Evolutionary conservation across 2,113 vertebrate species (phyloP).

Genomic region (Oryzias woworae): DNA sequence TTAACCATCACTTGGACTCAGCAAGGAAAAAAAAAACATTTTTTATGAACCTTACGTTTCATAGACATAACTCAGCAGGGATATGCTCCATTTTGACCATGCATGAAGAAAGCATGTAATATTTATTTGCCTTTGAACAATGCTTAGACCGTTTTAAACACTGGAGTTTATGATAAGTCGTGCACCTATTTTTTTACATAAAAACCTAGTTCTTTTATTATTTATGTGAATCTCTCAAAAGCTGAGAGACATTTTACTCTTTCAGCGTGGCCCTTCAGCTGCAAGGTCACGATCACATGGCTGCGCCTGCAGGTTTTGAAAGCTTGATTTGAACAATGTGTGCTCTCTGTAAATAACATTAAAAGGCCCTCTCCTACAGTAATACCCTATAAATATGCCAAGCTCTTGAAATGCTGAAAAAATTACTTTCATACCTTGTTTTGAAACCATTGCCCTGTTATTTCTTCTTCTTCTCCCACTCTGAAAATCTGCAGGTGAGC

Average conservation of each 20-base stretch:
- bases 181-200: conserved; percentile 21
- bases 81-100: conserved; percentile 13
- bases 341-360: conserved; percentile 75
- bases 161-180: conserved; percentile 23
- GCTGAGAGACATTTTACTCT: conserved; percentile 43
- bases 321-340: conserved; percentile 74
- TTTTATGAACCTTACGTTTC: background rate
- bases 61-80: conserved; percentile 11
- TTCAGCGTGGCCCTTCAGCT: conserved; percentile 42
- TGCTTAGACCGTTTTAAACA: conserved; percentile 21
- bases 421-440: conserved; percentile 68
- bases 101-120: conserved; percentile 16
- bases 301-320: conserved; percentile 57
- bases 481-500: conserved; percentile 39
- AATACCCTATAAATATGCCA: conserved; percentile 76
- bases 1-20: background rate
- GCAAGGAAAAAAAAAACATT: too few species aligned
- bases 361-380: conserved; percentile 61
- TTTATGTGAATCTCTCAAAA: conserved; percentile 51
- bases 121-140: conserved; percentile 14
- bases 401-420: conserved; percentile 65
- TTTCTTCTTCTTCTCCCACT: conserved; percentile 40
- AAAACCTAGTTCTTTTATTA: conserved; percentile 61
- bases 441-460: conserved; percentile 46
- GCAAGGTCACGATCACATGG: conserved; percentile 58